Base-by-base conservation (phyloP, 2,113 vertebrate genomes). In the Heterotilapia buettikoferi region DNA sequence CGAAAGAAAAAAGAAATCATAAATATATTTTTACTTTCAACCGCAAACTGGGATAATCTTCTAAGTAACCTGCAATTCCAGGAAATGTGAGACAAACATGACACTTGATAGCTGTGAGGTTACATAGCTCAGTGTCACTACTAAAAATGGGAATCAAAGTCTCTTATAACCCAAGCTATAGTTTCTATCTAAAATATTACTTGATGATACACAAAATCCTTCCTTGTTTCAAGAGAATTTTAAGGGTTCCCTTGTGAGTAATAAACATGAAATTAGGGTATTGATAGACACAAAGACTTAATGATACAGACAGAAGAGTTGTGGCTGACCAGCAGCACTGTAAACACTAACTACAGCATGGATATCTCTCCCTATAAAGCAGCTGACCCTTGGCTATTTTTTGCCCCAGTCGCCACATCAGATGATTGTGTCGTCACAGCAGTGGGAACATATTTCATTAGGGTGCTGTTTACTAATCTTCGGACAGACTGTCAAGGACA, bases 381-480 rank as follows among this genome's bases (percentile, higher is more conserved):
- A 93, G 71, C 87, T 91, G 93, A 92, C 73, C 82, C 18, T 5
- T 18, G 73, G 63, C 91, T 94, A 94, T 95, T 94, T 94, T 93
- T 94, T 91, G 47, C 54, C 16, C n/a, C 61, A 4, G 80, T 29
- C 29, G 14, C 47, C 26, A 50, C 83, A 80, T 82, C 90, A 91
- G 80, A 82, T 87, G 91, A 91, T 71, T 16, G 52, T n/a, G 52
- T 86, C 4, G 16, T 87, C 92, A 84, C 53, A 47, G 76, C 26
- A 13, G 33, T 40, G 9, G 56, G 16, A 66, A 45, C 21, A 86
- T 29, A 53, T 85, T 79, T 56, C 6, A 24, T 45, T 59, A 56
- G 61, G 54, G 50, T 56, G 56, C 16, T 84, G 87, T 89, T 89
- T 83, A 86, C 73, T 5, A 56, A 24, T 47, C 12, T 19, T 57